Evolutionary conservation across 2,888 invertebrate species (phyloP), one percentile per base, ranked within the genome.

Genomic region (Branchellion lobata): DNA sequence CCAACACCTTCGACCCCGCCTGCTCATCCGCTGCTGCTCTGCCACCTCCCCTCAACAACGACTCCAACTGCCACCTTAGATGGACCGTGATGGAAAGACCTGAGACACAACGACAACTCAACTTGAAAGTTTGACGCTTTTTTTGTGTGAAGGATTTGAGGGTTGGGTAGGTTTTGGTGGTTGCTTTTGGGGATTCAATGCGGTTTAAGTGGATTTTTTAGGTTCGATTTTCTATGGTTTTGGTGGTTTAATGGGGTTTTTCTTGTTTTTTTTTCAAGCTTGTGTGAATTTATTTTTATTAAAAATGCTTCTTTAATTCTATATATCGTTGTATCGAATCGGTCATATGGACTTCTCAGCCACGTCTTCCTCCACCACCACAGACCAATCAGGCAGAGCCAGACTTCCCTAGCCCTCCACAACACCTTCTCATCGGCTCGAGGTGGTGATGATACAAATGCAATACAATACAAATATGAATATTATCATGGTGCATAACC

Each of bases 321-420:
- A 3, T 11, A 29, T 21, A 11, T 24, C 65, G 65, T 27, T 24
- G 5, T 65, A n/a, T n/a, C n/a, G n/a, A n/a, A n/a, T n/a, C n/a
- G n/a, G n/a, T n/a, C n/a, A n/a, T n/a, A n/a, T n/a, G n/a, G n/a
- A 11, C 65, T 65, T 65, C 21, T 27, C 24, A 65, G n/a, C n/a
- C n/a, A n/a, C n/a, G n/a, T n/a, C n/a, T 71, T 21, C 21, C n/a
- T 71, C 27, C 31, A 34, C 27, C n/a, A n/a, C 27, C 21, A 24
- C 61, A 57, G 61, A n/a, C 11, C 24, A 24, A 57, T 5, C 29
- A 11, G 14, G 8, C 33, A 27, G 78, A 68, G 5, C 27, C 31
- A 2, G 79, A 79, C 65, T 79, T 79, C 29, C 79, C 79, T 5
- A 79, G 79, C 68, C 79, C 79, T 14, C 75, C 79, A 8, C 65